Evolutionary conservation across 64 coral and sea anemone genomes (phyloP).

Genomic region (Porites australiensis): DNA sequence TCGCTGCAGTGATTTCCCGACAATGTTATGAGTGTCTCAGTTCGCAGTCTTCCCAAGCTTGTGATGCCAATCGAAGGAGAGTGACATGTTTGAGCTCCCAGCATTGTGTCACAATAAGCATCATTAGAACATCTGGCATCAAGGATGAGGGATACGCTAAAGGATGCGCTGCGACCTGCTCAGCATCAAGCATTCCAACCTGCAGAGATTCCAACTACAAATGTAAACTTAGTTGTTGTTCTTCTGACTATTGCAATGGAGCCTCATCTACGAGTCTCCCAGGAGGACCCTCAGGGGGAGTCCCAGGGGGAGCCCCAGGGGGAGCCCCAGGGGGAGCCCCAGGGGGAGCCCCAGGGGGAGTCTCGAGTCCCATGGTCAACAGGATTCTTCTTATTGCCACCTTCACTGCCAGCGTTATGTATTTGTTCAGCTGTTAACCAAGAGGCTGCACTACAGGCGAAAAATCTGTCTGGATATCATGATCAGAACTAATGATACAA

Average conservation of each 20-base stretch:
- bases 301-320: no score
- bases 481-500: no score
- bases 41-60: background rate
- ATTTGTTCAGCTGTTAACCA: background rate
- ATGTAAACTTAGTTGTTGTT: background rate
- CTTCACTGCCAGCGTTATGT: background rate
- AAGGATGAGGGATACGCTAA: background rate
- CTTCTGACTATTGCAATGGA: background rate
- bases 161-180: constrained; percentile 3
- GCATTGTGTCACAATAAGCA: background rate
- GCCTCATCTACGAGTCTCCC: no score
- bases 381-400: background rate
- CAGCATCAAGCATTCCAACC: background rate
- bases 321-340: no score
- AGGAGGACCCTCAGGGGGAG: no score
- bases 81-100: background rate
- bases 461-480: no score
- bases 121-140: background rate
- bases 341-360: no score
- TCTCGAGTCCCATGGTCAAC: background rate
- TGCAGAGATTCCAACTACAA: background rate
- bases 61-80: background rate
- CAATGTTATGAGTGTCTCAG: background rate
- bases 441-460: no score
- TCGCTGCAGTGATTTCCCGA: constrained; percentile 2